A percentile compares a stretch with the other conserved stretches of the same genome.
These are phyloP conservation scores for Odontocolon sp. DNA, from an alignment of 2,888 invertebrate genomes.

Conservation along the genomic window DNA sequence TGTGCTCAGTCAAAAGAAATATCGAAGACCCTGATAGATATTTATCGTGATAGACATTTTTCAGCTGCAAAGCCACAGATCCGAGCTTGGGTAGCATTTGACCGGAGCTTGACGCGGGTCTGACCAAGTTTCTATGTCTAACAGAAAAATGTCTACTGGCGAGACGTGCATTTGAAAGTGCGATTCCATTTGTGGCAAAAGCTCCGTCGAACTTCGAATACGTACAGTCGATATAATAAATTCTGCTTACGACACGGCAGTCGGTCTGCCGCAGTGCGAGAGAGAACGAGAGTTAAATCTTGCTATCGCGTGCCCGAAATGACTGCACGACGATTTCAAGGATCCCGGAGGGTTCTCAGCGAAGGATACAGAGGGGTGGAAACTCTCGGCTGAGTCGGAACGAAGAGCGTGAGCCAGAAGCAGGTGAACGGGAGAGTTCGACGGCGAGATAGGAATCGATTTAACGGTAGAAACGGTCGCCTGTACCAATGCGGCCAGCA, in stretches of 20 bases:
- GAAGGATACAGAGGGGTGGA: constrained; percentile 13
- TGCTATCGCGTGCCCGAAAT: constrained; percentile 47
- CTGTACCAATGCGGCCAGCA: constrained; percentile 62
- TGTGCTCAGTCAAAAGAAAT: no score
- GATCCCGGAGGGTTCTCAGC: constrained; percentile 15
- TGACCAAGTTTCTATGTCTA: not conserved
- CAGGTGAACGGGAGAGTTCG: constrained; percentile 25
- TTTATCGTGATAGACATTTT: no score
- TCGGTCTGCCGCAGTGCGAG: not conserved
- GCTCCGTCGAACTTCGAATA: not conserved
- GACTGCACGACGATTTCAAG: constrained; percentile 37
- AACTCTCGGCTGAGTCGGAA: not conserved
- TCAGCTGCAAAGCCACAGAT: no score
- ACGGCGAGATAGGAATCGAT: constrained; percentile 70
- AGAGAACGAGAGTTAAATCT: constrained; percentile 45
- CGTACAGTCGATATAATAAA: constrained; percentile 18
- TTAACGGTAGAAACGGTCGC: constrained; percentile 62
- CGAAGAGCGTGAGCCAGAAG: not conserved
- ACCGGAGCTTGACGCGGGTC: no score
- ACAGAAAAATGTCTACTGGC: not conserved
- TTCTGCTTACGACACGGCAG: constrained; percentile 30
- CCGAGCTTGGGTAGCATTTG: no score
- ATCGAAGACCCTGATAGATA: no score
- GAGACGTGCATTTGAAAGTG: not conserved
- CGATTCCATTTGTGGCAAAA: constrained; percentile 29